Evolutionary conservation across 92 coral and sea anemone species (phyloP).

Genomic region (Chrysogorgia sp.): DNA sequence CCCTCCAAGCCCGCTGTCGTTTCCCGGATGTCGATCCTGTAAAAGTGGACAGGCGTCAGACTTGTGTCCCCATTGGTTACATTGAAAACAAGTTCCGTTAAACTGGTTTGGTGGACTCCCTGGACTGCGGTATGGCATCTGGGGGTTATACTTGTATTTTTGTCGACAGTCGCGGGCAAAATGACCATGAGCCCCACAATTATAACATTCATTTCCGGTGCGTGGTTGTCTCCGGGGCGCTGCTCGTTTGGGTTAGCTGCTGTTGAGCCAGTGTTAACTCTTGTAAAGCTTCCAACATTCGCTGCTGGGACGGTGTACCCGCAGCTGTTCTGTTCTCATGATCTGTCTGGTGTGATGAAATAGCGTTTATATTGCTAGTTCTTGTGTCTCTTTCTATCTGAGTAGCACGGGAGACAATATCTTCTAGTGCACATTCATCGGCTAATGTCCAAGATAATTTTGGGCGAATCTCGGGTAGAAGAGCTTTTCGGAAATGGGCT

Average conservation of each 20-base stretch:
- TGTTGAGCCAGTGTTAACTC: neutral
- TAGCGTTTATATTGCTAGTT: neutral
- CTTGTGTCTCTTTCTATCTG: slow-evolving; percentile 5
- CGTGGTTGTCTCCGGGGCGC: neutral
- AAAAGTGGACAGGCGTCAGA: neutral
- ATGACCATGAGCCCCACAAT: too few species aligned
- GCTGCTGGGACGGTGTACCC: neutral
- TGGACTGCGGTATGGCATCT: neutral
- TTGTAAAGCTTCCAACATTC: neutral
- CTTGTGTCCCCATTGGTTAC: slow-evolving; percentile 9
- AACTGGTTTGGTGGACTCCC: neutral
- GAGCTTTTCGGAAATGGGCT: neutral
- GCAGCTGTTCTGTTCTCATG: neutral
- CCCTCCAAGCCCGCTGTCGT: too few species aligned
- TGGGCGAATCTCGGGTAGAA: neutral
- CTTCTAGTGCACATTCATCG: neutral
- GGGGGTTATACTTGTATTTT: neutral
- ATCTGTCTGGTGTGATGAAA: neutral
- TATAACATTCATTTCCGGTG: neutral
- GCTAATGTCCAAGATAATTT: neutral
- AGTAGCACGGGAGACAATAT: slow-evolving; percentile 15
- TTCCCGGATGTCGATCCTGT: neutral
- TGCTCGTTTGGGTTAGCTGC: slow-evolving; percentile 5
- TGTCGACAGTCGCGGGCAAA: neutral
- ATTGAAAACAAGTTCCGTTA: neutral